Conservation (phyloP, 1,140 invertebrate species). For the Nixonia krombeini region DNA sequence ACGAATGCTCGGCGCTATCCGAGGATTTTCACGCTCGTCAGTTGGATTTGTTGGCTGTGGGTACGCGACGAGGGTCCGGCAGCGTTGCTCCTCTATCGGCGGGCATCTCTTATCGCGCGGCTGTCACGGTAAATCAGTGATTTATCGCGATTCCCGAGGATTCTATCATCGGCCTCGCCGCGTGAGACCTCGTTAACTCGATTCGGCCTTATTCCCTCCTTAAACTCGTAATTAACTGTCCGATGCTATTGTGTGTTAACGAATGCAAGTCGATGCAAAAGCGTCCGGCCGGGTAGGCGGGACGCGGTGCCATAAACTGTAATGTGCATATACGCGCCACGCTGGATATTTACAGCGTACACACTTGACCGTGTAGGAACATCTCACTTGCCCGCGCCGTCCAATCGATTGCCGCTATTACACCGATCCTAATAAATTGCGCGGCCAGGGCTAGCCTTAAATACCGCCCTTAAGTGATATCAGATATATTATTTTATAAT, state of each 20-base stretch:
- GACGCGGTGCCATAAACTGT: slow-evolving; percentile 35
- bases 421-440: too few species aligned
- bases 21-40: slow-evolving; percentile 34
- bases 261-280: slow-evolving; percentile 33
- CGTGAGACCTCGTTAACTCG: slow-evolving; percentile 50
- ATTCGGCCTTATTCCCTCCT: slow-evolving; percentile 48
- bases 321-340: slow-evolving; percentile 27
- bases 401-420: too few species aligned
- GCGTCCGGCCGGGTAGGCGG: slow-evolving; percentile 43
- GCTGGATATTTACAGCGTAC: slow-evolving; percentile 36
- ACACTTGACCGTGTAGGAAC: slow-evolving; percentile 32
- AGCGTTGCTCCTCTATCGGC: slow-evolving; percentile 5
- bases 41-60: slow-evolving; percentile 18
- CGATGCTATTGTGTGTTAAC: slow-evolving; percentile 48
- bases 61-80: background rate
- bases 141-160: slow-evolving; percentile 42
- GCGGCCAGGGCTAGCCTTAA: too few species aligned
- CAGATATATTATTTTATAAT: too few species aligned
- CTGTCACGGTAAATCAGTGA: slow-evolving; percentile 41
- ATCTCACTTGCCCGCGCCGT: slow-evolving; percentile 26
- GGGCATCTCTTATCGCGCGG: slow-evolving; percentile 25
- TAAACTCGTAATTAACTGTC: slow-evolving; percentile 41
- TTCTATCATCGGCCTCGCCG: slow-evolving; percentile 46
- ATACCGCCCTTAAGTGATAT: too few species aligned
- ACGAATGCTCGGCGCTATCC: slow-evolving; percentile 22